Percentiles rank a stretch among this genome's conserved stretches.
These are phyloP conservation scores for Isoperla grammatica DNA, from an alignment of 2,888 invertebrate genomes.

Conservation along the genomic window DNA sequence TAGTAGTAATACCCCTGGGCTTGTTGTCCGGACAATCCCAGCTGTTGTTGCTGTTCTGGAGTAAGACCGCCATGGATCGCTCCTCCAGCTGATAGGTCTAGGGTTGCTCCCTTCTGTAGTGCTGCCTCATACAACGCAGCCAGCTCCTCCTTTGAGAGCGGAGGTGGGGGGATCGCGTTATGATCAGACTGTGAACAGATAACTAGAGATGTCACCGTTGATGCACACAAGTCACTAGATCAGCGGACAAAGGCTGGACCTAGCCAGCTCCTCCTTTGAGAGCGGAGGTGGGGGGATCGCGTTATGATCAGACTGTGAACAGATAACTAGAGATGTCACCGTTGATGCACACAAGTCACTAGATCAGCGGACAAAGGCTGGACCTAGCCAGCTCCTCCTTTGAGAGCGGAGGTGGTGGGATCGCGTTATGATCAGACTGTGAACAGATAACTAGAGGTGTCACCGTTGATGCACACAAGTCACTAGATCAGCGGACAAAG, in stretches of 20 bases:
- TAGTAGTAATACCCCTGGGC: slow-evolving; percentile 48
- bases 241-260: too few relatives aligned
- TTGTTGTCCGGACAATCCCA: slow-evolving; percentile 26
- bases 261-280: slow-evolving; percentile 44
- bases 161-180: slow-evolving; percentile 33
- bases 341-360: too few relatives aligned
- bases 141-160: slow-evolving; percentile 44
- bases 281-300: slow-evolving; percentile 36
- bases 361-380: too few relatives aligned
- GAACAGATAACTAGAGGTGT: too few relatives aligned
- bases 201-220: too few relatives aligned
- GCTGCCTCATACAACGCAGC: slow-evolving; percentile 47
- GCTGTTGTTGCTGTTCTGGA: slow-evolving; percentile 32
- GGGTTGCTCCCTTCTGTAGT: slow-evolving; percentile 39
- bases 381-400: slow-evolving; percentile 45
- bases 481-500: too few relatives aligned
- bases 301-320: too few relatives aligned
- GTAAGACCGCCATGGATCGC: slow-evolving; percentile 36
- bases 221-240: too few relatives aligned
- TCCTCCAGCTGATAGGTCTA: slow-evolving; percentile 35
- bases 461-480: too few relatives aligned
- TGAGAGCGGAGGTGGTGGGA: slow-evolving; percentile 38
- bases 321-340: too few relatives aligned
- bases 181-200: too few relatives aligned
- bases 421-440: not conserved